Evolutionary conservation across 2,888 invertebrate species (phyloP).

Genomic region (Drosophila kuntzei): DNA sequence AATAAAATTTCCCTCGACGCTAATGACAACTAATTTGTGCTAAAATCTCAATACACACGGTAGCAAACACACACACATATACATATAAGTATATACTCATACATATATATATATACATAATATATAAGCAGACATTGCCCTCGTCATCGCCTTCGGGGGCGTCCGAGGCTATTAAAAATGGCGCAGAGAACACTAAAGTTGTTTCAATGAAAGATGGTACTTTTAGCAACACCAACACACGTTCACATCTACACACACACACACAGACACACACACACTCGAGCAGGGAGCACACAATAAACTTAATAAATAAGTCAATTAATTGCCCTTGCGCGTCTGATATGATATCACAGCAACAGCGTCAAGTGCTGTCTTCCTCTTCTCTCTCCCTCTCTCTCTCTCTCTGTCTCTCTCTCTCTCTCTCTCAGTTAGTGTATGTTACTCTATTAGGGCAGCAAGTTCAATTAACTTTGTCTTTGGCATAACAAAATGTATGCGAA

Average conservation of each 20-base stretch:
- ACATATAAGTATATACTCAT: background rate
- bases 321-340: slow-evolving; percentile 69
- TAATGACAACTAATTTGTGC: slow-evolving; percentile 81
- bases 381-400: slow-evolving; percentile 3
- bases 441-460: slow-evolving; percentile 65
- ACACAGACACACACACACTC: slow-evolving; percentile 13
- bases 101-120: slow-evolving; percentile 19
- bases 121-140: slow-evolving; percentile 54
- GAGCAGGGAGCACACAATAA: slow-evolving; percentile 67
- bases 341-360: slow-evolving; percentile 70
- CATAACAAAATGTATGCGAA: slow-evolving; percentile 68
- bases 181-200: slow-evolving; percentile 75
- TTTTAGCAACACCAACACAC: slow-evolving; percentile 39
- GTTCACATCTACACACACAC: slow-evolving; percentile 9
- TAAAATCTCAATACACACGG: slow-evolving; percentile 71
- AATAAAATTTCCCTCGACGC: slow-evolving; percentile 81
- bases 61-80: slow-evolving; percentile 27
- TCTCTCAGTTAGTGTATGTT: slow-evolving; percentile 33
- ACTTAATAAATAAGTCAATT: slow-evolving; percentile 82
- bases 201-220: slow-evolving; percentile 65
- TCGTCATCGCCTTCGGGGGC: slow-evolving; percentile 64
- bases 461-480: slow-evolving; percentile 80
- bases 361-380: slow-evolving; percentile 11
- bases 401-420: background rate
- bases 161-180: slow-evolving; percentile 81